These are phyloP conservation scores for Drosophila orosa DNA, from an alignment of 1,140 invertebrate genomes.

Conservation along the genomic window DNA sequence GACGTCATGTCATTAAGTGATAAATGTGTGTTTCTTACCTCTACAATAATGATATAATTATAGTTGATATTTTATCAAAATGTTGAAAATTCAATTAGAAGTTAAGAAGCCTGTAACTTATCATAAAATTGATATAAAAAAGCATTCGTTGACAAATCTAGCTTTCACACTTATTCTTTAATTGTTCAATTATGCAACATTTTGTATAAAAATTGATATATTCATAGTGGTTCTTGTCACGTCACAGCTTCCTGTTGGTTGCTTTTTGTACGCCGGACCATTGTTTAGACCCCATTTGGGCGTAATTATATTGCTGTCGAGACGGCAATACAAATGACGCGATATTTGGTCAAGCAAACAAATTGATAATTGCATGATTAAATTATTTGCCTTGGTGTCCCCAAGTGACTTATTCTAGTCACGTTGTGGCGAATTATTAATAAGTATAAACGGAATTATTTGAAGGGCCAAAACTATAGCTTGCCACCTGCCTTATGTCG, in stretches of 20 bases:
- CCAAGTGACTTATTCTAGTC: slow-evolving; percentile 23
- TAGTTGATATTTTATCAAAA: neutral
- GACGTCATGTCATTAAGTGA: neutral
- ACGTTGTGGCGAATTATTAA: slow-evolving; percentile 16
- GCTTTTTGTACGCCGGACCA: slow-evolving; percentile 27
- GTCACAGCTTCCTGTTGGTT: slow-evolving; percentile 62
- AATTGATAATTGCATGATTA: slow-evolving; percentile 39
- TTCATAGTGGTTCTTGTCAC: slow-evolving; percentile 33
- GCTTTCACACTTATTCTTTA: slow-evolving; percentile 24
- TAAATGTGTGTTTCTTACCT: neutral
- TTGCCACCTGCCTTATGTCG: slow-evolving; percentile 34
- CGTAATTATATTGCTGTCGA: slow-evolving; percentile 65
- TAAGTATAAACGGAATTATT: slow-evolving; percentile 8
- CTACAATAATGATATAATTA: neutral
- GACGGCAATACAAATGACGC: slow-evolving; percentile 64
- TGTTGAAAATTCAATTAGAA: neutral
- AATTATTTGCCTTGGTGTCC: slow-evolving; percentile 18
- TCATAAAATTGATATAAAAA: neutral
- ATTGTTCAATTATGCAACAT: slow-evolving; percentile 35
- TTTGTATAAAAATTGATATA: slow-evolving; percentile 13
- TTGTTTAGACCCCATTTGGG: slow-evolving; percentile 61
- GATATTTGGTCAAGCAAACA: slow-evolving; percentile 35
- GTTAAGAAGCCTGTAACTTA: slow-evolving; percentile 14
- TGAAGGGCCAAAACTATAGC: neutral
- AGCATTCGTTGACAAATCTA: slow-evolving; percentile 8